phyloP scores from a whole-genome alignment of 2,113 vertebrate genomes.

The Malaclemys terrapin region DNA sequence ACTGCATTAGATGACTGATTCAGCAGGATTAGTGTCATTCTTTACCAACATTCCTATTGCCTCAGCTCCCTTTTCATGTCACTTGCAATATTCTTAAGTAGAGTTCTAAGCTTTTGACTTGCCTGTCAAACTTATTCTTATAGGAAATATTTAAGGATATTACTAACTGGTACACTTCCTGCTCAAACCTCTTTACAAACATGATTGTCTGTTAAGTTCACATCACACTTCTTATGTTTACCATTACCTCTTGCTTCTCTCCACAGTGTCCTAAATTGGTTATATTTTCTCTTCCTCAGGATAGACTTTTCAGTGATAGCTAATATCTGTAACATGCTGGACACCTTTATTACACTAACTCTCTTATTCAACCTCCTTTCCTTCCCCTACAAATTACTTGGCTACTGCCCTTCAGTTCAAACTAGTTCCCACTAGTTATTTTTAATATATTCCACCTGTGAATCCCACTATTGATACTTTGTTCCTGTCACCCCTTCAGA shows the following conservation, averaged over 20 bases:
- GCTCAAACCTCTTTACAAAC: background rate
- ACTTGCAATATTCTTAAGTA: background rate
- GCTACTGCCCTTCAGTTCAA: background rate
- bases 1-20: background rate
- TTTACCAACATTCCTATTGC: background rate
- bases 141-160: too few species aligned
- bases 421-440: background rate
- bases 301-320: background rate
- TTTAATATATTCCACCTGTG: background rate
- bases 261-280: background rate
- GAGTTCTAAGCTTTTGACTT: background rate
- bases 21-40: background rate
- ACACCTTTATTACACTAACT: background rate
- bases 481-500: background rate
- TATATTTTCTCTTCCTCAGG: background rate
- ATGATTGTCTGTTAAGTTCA: background rate
- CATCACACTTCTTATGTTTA: background rate
- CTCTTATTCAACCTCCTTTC: background rate
- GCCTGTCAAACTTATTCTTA: background rate
- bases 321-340: background rate
- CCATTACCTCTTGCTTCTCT: background rate
- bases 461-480: constrained; percentile 6
- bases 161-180: background rate
- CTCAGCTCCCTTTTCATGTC: background rate
- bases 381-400: background rate